Percentiles rank a stretch among this genome's conserved stretches.
These are phyloP conservation scores for Spheniscus mendiculus DNA, from an alignment of 2,113 vertebrate species.

Conservation along the genomic window DNA sequence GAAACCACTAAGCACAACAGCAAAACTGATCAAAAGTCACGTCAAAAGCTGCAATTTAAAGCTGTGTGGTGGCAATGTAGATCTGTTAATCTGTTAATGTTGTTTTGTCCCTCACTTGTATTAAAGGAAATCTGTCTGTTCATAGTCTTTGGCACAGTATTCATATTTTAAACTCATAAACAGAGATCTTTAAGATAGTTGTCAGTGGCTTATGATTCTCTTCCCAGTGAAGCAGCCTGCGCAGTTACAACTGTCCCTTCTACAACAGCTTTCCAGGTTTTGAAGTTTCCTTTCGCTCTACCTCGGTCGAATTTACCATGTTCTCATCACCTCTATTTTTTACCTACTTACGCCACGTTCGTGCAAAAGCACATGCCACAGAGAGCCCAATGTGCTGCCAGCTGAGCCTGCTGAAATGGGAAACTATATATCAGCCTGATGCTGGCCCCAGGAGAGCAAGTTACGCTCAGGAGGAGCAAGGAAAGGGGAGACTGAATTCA, in stretches of 20 bases:
- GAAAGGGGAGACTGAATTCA: neutral
- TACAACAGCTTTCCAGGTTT: neutral
- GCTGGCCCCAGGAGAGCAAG: neutral
- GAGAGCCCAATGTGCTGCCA: neutral
- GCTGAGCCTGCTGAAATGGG: neutral
- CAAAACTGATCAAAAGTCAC: neutral
- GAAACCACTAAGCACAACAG: neutral
- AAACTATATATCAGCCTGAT: neutral
- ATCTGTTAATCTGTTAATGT: neutral
- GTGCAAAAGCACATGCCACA: neutral
- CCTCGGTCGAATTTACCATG: neutral
- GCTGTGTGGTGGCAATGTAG: neutral
- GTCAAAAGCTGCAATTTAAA: neutral
- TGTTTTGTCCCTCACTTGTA: neutral
- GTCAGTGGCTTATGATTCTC: neutral
- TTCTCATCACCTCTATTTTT: neutral
- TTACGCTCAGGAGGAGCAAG: neutral
- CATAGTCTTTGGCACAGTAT: neutral
- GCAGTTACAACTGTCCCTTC: neutral
- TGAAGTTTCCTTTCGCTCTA: neutral
- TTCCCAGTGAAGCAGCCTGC: neutral
- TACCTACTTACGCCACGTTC: neutral
- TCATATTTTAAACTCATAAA: neutral
- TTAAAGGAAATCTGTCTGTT: neutral
- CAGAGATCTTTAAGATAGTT: neutral